These are phyloP conservation scores for Bubalus kerabau DNA, from an alignment of 2,113 vertebrate genomes.

Conservation along the genomic window DNA sequence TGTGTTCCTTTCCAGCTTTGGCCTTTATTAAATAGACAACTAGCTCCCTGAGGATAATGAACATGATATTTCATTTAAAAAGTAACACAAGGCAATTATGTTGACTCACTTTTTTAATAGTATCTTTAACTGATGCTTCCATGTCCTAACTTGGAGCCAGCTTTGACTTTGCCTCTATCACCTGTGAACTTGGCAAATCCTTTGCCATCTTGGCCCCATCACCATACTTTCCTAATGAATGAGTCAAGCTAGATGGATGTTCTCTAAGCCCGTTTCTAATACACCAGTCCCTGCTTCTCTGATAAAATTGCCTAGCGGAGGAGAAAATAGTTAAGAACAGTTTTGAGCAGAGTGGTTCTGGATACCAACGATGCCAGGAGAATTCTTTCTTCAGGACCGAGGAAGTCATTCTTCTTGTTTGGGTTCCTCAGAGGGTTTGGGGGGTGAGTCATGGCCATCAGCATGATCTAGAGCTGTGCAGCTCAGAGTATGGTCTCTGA, in stretches of 20 bases:
- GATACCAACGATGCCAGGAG: background rate
- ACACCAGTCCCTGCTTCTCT: background rate
- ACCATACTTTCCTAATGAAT: background rate
- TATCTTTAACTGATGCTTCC: background rate
- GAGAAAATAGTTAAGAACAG: background rate
- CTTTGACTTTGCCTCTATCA: background rate
- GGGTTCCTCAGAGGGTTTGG: background rate
- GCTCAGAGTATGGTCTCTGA: background rate
- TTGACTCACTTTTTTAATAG: background rate
- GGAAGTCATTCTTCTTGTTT: background rate
- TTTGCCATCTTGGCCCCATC: background rate
- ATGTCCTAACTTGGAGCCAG: background rate
- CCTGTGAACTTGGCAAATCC: background rate
- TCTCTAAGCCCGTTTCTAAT: background rate
- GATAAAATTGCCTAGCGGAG: background rate
- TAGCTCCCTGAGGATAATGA: background rate
- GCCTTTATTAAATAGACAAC: background rate
- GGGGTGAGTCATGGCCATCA: background rate
- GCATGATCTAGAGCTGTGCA: background rate
- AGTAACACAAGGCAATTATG: background rate
- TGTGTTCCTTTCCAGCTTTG: background rate
- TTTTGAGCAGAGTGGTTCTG: background rate
- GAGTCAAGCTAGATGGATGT: background rate
- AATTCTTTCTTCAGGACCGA: background rate
- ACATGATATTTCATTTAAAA: background rate